These are phyloP conservation scores for Ophraella communa DNA, from an alignment of 2,888 invertebrate genomes.

Conservation along the genomic window DNA sequence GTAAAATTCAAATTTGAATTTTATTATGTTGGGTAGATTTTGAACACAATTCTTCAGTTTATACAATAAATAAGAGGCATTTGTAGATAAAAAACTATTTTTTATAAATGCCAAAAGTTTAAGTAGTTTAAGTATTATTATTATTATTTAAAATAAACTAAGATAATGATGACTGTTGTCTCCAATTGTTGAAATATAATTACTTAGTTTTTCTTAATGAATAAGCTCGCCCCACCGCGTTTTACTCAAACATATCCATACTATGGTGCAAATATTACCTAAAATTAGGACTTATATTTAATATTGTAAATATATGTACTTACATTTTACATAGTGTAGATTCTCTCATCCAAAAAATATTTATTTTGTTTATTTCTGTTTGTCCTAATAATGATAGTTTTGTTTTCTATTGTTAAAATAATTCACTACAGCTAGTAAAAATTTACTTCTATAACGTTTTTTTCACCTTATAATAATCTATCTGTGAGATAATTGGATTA, in stretches of 20 bases:
- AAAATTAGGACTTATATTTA: constrained; percentile 46
- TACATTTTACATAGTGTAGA: constrained; percentile 16
- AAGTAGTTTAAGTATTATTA: too few relatives aligned
- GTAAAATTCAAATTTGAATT: too few relatives aligned
- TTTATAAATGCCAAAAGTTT: too few relatives aligned
- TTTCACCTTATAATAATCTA: too few relatives aligned
- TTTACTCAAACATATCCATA: constrained; percentile 59
- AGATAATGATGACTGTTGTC: background rate
- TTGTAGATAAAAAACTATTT: too few relatives aligned
- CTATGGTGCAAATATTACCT: constrained; percentile 57
- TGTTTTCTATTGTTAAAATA: background rate
- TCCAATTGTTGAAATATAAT: constrained; percentile 33
- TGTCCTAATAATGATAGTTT: background rate
- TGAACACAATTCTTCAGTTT: too few relatives aligned
- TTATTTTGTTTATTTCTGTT: background rate
- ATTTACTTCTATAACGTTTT: too few relatives aligned
- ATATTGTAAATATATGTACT: constrained; percentile 44
- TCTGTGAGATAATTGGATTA: too few relatives aligned
- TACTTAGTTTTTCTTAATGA: constrained; percentile 47
- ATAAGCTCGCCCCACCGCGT: constrained; percentile 52
- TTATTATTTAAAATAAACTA: background rate
- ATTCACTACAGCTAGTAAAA: too few relatives aligned
- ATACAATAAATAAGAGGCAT: too few relatives aligned
- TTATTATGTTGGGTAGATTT: too few relatives aligned
- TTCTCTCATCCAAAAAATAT: too few relatives aligned